phyloP scores from a whole-genome alignment of 2,113 vertebrate species.

The Pardalotus punctatus region DNA sequence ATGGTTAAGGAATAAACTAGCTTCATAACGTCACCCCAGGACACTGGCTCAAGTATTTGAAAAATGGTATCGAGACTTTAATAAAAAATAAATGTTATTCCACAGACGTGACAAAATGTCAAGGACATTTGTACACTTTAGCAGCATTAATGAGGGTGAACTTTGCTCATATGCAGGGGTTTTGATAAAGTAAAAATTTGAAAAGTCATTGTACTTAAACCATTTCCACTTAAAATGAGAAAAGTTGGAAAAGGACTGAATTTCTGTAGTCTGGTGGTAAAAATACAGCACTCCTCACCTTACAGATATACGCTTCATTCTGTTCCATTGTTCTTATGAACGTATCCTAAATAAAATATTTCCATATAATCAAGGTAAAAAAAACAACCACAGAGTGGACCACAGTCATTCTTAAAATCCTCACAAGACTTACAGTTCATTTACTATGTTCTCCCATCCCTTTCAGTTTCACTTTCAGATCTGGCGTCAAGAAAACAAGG shows the following conservation, averaged over 20 bases:
- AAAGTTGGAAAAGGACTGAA: neutral
- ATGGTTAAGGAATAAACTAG: too few species aligned
- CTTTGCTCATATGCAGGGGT: neutral
- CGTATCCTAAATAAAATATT: neutral
- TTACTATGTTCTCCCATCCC: neutral
- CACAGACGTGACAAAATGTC: neutral
- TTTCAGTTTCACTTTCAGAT: neutral
- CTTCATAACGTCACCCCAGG: too few species aligned
- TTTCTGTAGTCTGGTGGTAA: neutral
- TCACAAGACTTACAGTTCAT: neutral
- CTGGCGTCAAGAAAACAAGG: neutral
- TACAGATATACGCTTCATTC: neutral
- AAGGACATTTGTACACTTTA: neutral
- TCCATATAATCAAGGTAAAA: neutral
- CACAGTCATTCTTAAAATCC: neutral
- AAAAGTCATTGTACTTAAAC: neutral
- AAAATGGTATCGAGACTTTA: neutral
- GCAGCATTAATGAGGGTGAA: slow-evolving; percentile 8
- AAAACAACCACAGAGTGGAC: neutral
- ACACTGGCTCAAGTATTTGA: neutral
- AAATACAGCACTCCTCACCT: neutral
- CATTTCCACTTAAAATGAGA: neutral
- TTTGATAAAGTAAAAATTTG: neutral
- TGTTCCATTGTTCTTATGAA: neutral
- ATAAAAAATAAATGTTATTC: slow-evolving; percentile 24